Conservation (phyloP, 2,888 invertebrate species). For the Sarcophaga variegata region DNA sequence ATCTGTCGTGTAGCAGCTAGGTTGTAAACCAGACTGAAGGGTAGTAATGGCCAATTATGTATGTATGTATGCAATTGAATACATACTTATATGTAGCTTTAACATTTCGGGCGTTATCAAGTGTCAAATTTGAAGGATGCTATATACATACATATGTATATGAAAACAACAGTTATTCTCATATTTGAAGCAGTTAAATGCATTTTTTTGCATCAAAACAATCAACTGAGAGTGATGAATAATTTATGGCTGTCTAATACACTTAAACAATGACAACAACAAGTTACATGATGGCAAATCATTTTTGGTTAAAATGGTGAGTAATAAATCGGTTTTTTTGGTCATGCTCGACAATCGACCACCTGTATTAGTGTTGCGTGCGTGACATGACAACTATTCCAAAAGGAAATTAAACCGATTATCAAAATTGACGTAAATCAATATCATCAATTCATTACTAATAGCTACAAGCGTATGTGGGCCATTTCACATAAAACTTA, state of each 20-base stretch:
- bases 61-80: too few relatives aligned
- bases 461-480: too few relatives aligned
- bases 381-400: constrained; percentile 1
- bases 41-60: too few relatives aligned
- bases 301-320: neutral
- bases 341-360: neutral
- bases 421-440: constrained; percentile 18
- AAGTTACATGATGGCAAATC: neutral
- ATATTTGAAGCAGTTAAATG: neutral
- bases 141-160: too few relatives aligned
- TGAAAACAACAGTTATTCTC: neutral
- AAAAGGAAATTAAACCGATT: constrained; percentile 29
- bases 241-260: neutral
- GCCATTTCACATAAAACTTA: too few relatives aligned
- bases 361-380: neutral
- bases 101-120: too few relatives aligned
- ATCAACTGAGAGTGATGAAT: neutral
- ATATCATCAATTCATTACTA: constrained; percentile 18
- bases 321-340: constrained; percentile 11
- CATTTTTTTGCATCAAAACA: neutral
- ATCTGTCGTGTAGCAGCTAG: too few relatives aligned
- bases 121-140: too few relatives aligned
- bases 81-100: too few relatives aligned
- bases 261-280: constrained; percentile 2
- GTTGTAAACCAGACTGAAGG: too few relatives aligned